These are phyloP conservation scores for Karalla daura DNA, from an alignment of 2,797 vertebrate species.

Conservation along the genomic window DNA sequence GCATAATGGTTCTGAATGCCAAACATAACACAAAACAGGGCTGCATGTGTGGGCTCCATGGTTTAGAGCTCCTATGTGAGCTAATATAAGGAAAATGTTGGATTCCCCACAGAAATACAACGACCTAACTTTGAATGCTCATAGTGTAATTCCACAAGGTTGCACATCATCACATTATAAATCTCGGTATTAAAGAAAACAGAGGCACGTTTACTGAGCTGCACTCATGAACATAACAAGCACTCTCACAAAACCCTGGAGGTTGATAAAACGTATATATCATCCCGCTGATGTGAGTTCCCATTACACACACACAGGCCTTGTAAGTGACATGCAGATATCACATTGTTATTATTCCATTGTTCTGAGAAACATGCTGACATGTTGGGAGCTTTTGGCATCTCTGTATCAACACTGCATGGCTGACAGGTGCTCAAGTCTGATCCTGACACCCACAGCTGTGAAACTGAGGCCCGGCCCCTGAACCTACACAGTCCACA, in stretches of 20 bases:
- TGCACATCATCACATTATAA: constrained; percentile 33
- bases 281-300: constrained; percentile 9
- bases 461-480: constrained; percentile 29
- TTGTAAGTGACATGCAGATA: constrained; percentile 36
- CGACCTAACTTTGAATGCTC: constrained; percentile 27
- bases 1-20: constrained; percentile 9
- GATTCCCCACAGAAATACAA: constrained; percentile 17
- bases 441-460: constrained; percentile 52
- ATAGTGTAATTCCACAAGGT: constrained; percentile 18
- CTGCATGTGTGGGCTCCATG: constrained; percentile 10
- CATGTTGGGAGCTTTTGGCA: constrained; percentile 58
- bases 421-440: constrained; percentile 29
- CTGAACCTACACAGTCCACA: constrained; percentile 39
- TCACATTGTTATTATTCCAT: constrained; percentile 36
- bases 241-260: constrained; percentile 26
- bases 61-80: constrained; percentile 22
- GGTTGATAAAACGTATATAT: constrained; percentile 19
- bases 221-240: constrained; percentile 25
- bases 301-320: constrained; percentile 17
- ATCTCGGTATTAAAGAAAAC: constrained; percentile 32
- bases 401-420: constrained; percentile 52
- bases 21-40: constrained; percentile 20
- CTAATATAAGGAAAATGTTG: constrained; percentile 19
- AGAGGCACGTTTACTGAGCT: constrained; percentile 3
- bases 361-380: constrained; percentile 61